Evolutionary conservation across 2,888 invertebrate genomes (phyloP).

Genomic region (Polyploca ridens): DNA sequence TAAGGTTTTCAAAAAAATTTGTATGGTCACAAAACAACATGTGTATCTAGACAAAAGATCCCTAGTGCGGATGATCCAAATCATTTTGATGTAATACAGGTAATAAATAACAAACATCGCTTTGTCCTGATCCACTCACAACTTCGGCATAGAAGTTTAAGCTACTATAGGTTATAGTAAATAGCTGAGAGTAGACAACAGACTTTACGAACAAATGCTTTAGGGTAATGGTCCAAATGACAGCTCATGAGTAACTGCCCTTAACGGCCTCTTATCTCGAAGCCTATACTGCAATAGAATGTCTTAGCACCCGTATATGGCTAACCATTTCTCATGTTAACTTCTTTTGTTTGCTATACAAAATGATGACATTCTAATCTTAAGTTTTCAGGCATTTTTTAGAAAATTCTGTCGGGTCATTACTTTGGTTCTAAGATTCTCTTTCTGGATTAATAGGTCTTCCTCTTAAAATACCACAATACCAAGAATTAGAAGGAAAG

Average conservation of each 20-base stretch:
- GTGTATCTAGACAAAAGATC: too few relatives aligned
- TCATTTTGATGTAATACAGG: too few relatives aligned
- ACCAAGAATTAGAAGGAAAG: too few relatives aligned
- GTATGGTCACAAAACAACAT: too few relatives aligned
- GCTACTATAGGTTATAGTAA: constrained; percentile 9
- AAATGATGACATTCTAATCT: not conserved
- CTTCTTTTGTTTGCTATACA: not conserved
- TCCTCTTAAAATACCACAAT: too few relatives aligned
- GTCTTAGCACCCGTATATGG: constrained; percentile 14
- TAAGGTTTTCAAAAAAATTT: too few relatives aligned
- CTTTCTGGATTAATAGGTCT: too few relatives aligned
- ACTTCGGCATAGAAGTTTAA: constrained; percentile 12
- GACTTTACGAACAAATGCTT: constrained; percentile 25
- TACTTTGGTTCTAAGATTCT: too few relatives aligned
- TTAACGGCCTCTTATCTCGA: constrained; percentile 31
- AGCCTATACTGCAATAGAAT: constrained; percentile 31
- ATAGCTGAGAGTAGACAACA: not conserved
- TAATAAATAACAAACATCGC: too few relatives aligned
- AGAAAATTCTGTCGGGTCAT: too few relatives aligned
- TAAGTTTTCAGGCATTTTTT: not conserved
- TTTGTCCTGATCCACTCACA: not conserved
- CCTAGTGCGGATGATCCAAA: too few relatives aligned
- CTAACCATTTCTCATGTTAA: not conserved
- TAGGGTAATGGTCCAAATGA: constrained; percentile 33
- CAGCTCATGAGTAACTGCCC: constrained; percentile 32